Base-by-base conservation (phyloP, 2,888 invertebrate genomes). In the Lycocerus yunnanus region DNA sequence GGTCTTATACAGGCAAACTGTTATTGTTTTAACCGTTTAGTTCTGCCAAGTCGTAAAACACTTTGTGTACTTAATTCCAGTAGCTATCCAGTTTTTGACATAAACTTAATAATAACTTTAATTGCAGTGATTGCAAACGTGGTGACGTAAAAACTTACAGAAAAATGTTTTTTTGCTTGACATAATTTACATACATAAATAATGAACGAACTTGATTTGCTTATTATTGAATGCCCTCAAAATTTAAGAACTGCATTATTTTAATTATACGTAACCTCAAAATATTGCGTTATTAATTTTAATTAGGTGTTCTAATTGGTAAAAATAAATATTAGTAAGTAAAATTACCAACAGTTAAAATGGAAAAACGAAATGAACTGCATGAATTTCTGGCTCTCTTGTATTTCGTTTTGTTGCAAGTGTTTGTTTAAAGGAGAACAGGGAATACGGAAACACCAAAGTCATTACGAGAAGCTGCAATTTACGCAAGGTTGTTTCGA, bases 401-500 rank as follows among this genome's bases (percentile, higher is more conserved):
- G 43, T 43, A 43, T 43, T 43, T 43, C 43, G 43, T 43, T 43
- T 43, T 43, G 18, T 20, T 60, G 72, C 69, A 75, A 67, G 69
- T 60, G 72, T 70, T 72, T 69, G 67, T 63, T 70, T 69, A 65
- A 27, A 66, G 61, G 58, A 27, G 67, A 60, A 69, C 15, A 67
- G 75, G 69, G 72, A 72, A 70, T 72, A 72, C 76, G 71, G 73
- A 76, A 78, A 73, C 80, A 78, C 77, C 70, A 76, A 78, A 81
- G 79, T 81, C 80, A 80, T 81, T 80, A 81, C 79, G 72, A 72
- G 77, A 75, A 76, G 78, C 79, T 79, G 80, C 78, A 80, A 80
- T 80, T 81, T 79, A 80, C 81, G 72, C 76, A 77, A 76, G 74
- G 75, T 77, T 75, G 79, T 78, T 78, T 73, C 77, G 78, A 43